Conservation (phyloP, 2,888 invertebrate species). For the Nomada ruficornis region DNA sequence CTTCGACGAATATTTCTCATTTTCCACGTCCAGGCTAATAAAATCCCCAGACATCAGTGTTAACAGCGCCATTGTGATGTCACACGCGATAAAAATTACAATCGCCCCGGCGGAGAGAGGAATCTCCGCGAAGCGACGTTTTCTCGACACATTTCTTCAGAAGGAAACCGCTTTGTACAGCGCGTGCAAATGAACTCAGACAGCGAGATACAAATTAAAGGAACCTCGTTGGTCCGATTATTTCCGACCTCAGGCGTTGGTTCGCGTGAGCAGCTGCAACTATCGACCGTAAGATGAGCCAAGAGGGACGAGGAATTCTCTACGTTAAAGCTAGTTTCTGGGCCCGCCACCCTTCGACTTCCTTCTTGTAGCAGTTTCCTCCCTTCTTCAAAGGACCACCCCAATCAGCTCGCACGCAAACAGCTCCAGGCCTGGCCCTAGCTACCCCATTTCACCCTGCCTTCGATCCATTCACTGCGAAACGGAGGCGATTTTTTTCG, state of each 20-base stretch:
- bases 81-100: neutral
- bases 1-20: no score
- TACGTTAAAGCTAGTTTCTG: constrained; percentile 50
- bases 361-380: constrained; percentile 46
- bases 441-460: constrained; percentile 5
- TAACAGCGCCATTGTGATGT: neutral
- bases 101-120: neutral
- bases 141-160: neutral
- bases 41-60: neutral
- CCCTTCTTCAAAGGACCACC: constrained; percentile 51
- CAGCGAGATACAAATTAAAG: constrained; percentile 37
- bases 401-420: constrained; percentile 62
- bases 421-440: constrained; percentile 29
- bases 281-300: constrained; percentile 64
- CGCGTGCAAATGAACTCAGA: constrained; percentile 2
- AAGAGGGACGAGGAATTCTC: constrained; percentile 42
- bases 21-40: no score
- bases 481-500: constrained; percentile 17
- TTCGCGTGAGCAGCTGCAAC: constrained; percentile 49
- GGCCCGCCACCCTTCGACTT: constrained; percentile 51
- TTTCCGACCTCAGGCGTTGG: constrained; percentile 52
- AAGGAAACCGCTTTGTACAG: neutral
- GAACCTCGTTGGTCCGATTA: constrained; percentile 32
- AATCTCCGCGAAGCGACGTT: neutral
- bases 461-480: neutral